Conservation (phyloP, 2,888 invertebrate genomes). For the Phalera bucephala region DNA sequence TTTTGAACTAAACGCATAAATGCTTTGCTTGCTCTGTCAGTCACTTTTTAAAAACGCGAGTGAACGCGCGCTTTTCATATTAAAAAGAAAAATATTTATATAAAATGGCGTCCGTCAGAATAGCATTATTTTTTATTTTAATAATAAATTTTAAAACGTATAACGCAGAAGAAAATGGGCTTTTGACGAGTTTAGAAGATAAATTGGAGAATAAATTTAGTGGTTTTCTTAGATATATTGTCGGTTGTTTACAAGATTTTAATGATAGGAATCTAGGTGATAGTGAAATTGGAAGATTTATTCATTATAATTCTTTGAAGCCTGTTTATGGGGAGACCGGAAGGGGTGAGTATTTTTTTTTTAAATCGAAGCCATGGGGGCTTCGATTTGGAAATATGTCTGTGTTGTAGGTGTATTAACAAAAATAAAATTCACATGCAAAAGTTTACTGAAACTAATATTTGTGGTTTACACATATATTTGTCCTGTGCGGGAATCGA, state of each 20-base stretch:
- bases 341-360: constrained; percentile 33
- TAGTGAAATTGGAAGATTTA: constrained; percentile 51
- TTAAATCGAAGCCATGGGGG: too few relatives aligned
- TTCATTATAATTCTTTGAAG: constrained; percentile 60
- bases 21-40: constrained; percentile 29
- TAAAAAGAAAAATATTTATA: constrained; percentile 28
- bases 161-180: constrained; percentile 12
- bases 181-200: constrained; percentile 36
- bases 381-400: too few relatives aligned
- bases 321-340: constrained; percentile 33
- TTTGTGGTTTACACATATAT: too few relatives aligned
- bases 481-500: too few relatives aligned
- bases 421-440: too few relatives aligned
- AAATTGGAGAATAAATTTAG: constrained; percentile 45
- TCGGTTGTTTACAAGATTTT: constrained; percentile 49
- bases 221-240: constrained; percentile 36
- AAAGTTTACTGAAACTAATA: too few relatives aligned
- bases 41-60: constrained; percentile 33
- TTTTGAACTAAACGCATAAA: too few relatives aligned
- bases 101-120: constrained; percentile 27
- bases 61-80: constrained; percentile 36
- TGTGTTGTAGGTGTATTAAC: too few relatives aligned
- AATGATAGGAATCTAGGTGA: constrained; percentile 57
- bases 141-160: constrained; percentile 10
- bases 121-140: constrained; percentile 16